Base-by-base conservation (phyloP, 2,797 vertebrate species). In the Hafferia zeledoni region DNA sequence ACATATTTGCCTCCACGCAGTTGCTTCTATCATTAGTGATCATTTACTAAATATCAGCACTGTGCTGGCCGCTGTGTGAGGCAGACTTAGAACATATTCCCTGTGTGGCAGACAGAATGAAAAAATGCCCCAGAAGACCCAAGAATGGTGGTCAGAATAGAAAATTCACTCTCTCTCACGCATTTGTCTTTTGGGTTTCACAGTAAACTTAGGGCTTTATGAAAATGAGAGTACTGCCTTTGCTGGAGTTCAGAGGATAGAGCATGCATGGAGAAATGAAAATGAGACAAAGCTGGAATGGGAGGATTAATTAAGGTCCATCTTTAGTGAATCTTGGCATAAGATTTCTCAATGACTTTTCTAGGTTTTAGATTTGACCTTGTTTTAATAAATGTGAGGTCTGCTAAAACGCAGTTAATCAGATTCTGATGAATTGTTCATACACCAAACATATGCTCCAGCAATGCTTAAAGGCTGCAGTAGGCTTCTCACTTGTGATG, bases 11-110 rank as follows among this genome's bases (percentile, higher is more conserved):
- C 50, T 91, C 76, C 35, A 86, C 1, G 4, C 57, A 14, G 9
- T 22, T 83, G 55, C 70, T 94, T 78, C 30, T 50, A 15, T 78
- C 61, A 67, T 88, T 93, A 94, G 71, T 55, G 68, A 89, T 83
- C 64, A 83, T 91, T 92, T 93, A 85, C 55, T 92, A 85, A 94
- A 59, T 71, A 89, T 76, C 87, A 93, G 47, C 16, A 52, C 61
- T 23, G 33, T 59, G 69, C 43, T 82, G 85, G 57, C 61, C 92
- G 72, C 61, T 90, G 65, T 33, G 70, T 49, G 78, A 89, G 52
- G 31, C 78, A 68, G 67, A 50, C 16, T 89, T 65, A 55, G 70
- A 88, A 78, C n/a, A 56, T 0, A 49, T 49, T 39, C 43, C 41
- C 78, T 63, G 46, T 68, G 72, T 78, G 47, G 22, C 33, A 78